A percentile compares a stretch with the other conserved stretches of the same genome.
These are phyloP conservation scores for Drepana falcataria DNA, from an alignment of 2,888 invertebrate species.

Conservation along the genomic window DNA sequence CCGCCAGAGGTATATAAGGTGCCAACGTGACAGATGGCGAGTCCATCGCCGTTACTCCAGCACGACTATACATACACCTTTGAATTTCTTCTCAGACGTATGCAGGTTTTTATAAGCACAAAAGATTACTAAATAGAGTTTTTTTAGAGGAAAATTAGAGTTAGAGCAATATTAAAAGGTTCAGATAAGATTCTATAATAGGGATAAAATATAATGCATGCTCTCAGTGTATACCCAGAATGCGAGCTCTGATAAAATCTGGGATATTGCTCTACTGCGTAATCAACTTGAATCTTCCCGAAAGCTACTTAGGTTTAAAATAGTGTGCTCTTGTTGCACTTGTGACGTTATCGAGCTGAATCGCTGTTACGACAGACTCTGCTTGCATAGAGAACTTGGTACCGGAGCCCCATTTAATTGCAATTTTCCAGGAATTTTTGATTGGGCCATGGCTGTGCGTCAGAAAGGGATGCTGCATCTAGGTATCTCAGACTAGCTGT, in stretches of 20 bases:
- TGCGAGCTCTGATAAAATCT: neutral
- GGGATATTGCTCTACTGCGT: neutral
- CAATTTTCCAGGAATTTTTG: conserved; percentile 2
- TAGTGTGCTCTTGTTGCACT: neutral
- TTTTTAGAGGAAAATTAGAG: too few species aligned
- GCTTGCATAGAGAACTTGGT: neutral
- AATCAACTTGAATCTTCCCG: neutral
- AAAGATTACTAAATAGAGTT: too few species aligned
- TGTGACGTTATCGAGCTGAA: neutral
- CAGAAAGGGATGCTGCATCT: conserved; percentile 2
- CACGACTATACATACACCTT: too few species aligned
- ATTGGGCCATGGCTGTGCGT: neutral
- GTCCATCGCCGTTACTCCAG: too few species aligned
- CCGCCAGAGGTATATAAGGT: too few species aligned
- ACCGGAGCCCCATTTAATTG: neutral
- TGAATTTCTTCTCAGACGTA: too few species aligned
- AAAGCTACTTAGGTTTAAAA: neutral
- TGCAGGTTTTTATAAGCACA: too few species aligned
- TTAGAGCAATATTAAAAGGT: too few species aligned
- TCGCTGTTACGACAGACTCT: neutral
- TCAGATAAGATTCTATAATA: too few species aligned
- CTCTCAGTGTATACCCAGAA: neutral
- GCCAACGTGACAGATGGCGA: too few species aligned
- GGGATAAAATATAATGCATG: neutral
- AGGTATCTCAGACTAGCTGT: neutral